Base-by-base conservation (phyloP, 2,797 vertebrate species). In the Lagodon rhomboides region DNA sequence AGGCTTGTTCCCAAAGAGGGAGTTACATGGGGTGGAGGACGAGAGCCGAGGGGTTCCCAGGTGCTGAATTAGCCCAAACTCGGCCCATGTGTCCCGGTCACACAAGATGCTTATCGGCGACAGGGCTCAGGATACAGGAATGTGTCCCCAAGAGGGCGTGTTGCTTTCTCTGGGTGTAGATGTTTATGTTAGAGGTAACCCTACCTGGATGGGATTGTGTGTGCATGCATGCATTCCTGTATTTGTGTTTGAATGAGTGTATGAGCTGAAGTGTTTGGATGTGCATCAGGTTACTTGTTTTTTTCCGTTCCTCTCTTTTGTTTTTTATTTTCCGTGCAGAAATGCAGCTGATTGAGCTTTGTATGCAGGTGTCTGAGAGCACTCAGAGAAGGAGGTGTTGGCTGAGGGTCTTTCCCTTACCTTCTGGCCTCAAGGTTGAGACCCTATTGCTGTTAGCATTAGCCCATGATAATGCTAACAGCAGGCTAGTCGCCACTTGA, bases 1-100 rank as follows among this genome's bases (percentile, higher is more conserved):
- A 85, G 92, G 94, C 93, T 94, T 95, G 93, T 95, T 95, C 94
- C 92, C 91, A 91, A 92, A 93, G 88, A 93, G 84, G 74, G 85
- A 92, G 89, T 87, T 86, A 69, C 87, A 88, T 87, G 79, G 92
- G 87, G 86, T 87, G 85, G 85, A 88, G 87, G 86, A 88, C 20
- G 59, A 83, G 78, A 82, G 84, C 44, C 5, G 75, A 87, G 78
- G 89, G 85, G 89, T 94, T 93, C 91, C 91, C 92, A 94, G 92
- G 92, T 94, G 91, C 92, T 91, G 89, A 93, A 92, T 92, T 90
- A 82, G 86, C 85, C 90, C 83, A 75, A 82, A 86, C 83, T 85
- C 81, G 3, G 85, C 87, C 90, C 83, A 88, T 87, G 87, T 87
- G 88, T 87, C 82, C 83, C 56, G 5, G 73, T 88, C 85, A 82